Evolutionary conservation across 1,140 invertebrate genomes (phyloP).

Genomic region (Arctopsyche grandis): DNA sequence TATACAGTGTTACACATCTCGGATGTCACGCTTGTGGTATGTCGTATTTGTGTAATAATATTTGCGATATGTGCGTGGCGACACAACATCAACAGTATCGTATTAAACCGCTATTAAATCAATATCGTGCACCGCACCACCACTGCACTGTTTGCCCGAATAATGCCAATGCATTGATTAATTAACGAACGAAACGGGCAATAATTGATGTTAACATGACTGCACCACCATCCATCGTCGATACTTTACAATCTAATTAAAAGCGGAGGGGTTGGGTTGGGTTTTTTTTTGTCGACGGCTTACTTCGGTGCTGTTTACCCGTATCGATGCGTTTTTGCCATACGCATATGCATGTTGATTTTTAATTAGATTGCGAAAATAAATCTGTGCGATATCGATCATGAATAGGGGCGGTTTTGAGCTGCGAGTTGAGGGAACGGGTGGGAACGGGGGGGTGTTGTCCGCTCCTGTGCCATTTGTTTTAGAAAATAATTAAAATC

Average conservation of each 20-base stretch:
- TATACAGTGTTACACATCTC: neutral
- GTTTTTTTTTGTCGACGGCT: too few relatives aligned
- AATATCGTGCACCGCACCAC: slow-evolving; percentile 48
- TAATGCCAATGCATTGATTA: slow-evolving; percentile 54
- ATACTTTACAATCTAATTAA: too few relatives aligned
- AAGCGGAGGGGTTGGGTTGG: too few relatives aligned
- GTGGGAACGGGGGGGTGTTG: slow-evolving; percentile 18
- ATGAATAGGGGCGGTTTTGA: neutral
- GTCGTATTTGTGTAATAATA: slow-evolving; percentile 38
- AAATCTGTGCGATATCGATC: slow-evolving; percentile 50
- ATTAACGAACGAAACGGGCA: slow-evolving; percentile 50
- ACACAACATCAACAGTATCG: slow-evolving; percentile 53
- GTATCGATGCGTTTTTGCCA: too few relatives aligned
- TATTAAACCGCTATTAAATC: slow-evolving; percentile 55
- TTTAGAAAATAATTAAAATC: slow-evolving; percentile 56
- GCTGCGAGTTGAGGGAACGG: neutral
- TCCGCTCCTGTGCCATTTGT: slow-evolving; percentile 48
- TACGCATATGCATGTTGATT: neutral
- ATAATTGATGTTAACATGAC: slow-evolving; percentile 46
- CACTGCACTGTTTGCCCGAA: slow-evolving; percentile 52
- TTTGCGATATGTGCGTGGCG: slow-evolving; percentile 26
- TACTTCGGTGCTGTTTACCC: too few relatives aligned
- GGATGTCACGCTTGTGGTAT: neutral
- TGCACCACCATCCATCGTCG: neutral
- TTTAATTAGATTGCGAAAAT: slow-evolving; percentile 17